Percentiles rank a stretch among this genome's conserved stretches.
Conservation (phyloP, 2,888 invertebrate species). For the Agrilus cyanescens region DNA sequence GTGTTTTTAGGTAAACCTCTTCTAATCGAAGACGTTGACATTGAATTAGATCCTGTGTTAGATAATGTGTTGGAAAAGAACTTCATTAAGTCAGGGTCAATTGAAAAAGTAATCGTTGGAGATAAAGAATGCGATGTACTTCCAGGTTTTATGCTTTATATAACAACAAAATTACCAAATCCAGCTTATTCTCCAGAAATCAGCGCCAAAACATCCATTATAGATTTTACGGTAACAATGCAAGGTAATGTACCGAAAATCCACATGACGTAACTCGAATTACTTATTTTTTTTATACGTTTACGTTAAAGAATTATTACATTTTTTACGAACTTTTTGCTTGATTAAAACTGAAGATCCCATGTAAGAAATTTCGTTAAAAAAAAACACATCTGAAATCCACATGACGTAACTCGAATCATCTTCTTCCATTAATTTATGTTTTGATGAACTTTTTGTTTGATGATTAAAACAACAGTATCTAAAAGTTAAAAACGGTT, state of each 20-base stretch:
- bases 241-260: constrained; percentile 40
- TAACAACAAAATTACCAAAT: constrained; percentile 92
- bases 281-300: too few relatives aligned
- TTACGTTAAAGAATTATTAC: too few relatives aligned
- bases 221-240: constrained; percentile 97
- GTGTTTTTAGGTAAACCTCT: constrained; percentile 62
- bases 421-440: too few relatives aligned
- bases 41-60: constrained; percentile 89
- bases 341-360: too few relatives aligned
- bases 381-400: too few relatives aligned
- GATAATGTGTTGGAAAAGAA: constrained; percentile 96
- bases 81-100: constrained; percentile 93
- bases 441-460: too few relatives aligned
- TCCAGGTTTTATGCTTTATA: constrained; percentile 89
- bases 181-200: constrained; percentile 95
- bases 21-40: constrained; percentile 88
- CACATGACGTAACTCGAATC: too few relatives aligned
- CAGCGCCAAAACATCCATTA: constrained; percentile 91
- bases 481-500: too few relatives aligned
- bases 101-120: constrained; percentile 86
- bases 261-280: too few relatives aligned
- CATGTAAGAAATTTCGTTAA: too few relatives aligned
- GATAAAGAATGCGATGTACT: constrained; percentile 96
- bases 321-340: too few relatives aligned
- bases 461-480: too few relatives aligned